Evolutionary conservation across 2,888 invertebrate genomes (phyloP).

Genomic region (Tachina lurida): DNA sequence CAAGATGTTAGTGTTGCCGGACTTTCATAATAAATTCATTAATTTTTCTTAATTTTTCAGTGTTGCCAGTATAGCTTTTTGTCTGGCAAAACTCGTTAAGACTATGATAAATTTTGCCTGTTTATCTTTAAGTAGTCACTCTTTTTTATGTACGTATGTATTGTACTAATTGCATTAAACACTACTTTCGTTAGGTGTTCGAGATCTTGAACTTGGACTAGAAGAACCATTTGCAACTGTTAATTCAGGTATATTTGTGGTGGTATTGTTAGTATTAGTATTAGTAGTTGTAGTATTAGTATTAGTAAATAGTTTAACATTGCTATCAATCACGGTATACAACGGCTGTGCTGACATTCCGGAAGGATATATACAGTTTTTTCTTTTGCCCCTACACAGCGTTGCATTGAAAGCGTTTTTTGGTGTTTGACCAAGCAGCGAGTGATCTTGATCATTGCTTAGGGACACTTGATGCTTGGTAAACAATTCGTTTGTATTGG

Average conservation of each 20-base stretch:
- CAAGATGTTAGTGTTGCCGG: too few relatives aligned
- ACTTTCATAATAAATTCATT: too few relatives aligned
- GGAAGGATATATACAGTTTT: slow-evolving; percentile 70
- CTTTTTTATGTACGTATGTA: not conserved
- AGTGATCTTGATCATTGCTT: slow-evolving; percentile 45
- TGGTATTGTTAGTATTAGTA: slow-evolving; percentile 57
- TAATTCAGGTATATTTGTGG: slow-evolving; percentile 69
- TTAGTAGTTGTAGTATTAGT: slow-evolving; percentile 21
- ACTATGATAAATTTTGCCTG: too few relatives aligned
- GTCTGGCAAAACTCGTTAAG: too few relatives aligned
- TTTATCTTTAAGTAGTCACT: slow-evolving; percentile 28
- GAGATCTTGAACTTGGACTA: slow-evolving; percentile 61
- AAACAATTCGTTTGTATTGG: slow-evolving; percentile 59
- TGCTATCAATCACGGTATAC: slow-evolving; percentile 35
- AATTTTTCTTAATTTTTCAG: too few relatives aligned
- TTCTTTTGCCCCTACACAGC: slow-evolving; percentile 60
- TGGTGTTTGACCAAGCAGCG: slow-evolving; percentile 35
- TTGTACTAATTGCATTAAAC: slow-evolving; percentile 62
- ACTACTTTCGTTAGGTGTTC: slow-evolving; percentile 68
- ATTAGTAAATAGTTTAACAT: slow-evolving; percentile 54
- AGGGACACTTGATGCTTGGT: slow-evolving; percentile 32
- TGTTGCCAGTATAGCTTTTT: too few relatives aligned
- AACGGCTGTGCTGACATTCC: slow-evolving; percentile 58
- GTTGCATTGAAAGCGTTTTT: slow-evolving; percentile 50
- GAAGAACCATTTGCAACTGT: slow-evolving; percentile 70